Evolutionary conservation across 2,888 invertebrate genomes (phyloP).

Genomic region (Conus canariensis): DNA sequence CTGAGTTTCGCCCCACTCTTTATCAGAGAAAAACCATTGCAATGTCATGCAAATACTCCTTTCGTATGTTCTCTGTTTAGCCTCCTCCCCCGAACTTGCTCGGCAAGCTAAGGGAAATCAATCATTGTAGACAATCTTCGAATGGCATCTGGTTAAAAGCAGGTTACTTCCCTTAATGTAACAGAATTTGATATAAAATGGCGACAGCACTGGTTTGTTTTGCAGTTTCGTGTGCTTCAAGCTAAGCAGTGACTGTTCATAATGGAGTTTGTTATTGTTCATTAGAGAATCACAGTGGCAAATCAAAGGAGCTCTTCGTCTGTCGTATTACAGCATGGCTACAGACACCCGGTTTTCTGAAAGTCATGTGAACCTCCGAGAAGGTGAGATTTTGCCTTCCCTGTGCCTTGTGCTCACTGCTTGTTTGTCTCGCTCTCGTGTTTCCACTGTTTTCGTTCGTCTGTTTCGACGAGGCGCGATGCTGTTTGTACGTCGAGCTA

Average conservation of each 20-base stretch:
- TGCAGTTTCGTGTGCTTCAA: not conserved
- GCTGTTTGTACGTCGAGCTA: not conserved
- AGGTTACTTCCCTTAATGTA: constrained; percentile 16
- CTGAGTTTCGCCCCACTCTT: too few species aligned
- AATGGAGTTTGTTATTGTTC: constrained; percentile 22
- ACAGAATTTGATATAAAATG: constrained; percentile 35
- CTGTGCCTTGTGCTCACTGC: not conserved
- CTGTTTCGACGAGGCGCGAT: not conserved
- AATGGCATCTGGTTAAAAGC: not conserved
- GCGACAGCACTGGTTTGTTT: constrained; percentile 23
- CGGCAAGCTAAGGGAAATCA: too few species aligned
- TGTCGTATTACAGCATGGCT: constrained; percentile 18
- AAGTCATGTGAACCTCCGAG: constrained; percentile 33
- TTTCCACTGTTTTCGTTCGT: not conserved
- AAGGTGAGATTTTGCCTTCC: constrained; percentile 15
- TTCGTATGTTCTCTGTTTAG: too few species aligned
- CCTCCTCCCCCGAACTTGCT: too few species aligned
- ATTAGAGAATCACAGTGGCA: constrained; percentile 20
- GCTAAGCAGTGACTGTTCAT: not conserved
- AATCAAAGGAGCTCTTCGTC: not conserved
- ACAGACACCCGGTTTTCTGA: constrained; percentile 30
- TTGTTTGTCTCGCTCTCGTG: not conserved
- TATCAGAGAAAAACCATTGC: too few species aligned
- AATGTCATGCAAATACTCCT: too few species aligned
- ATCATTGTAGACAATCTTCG: too few species aligned